Conservation (phyloP, 2,888 invertebrate species). For the Globia sparganii region DNA sequence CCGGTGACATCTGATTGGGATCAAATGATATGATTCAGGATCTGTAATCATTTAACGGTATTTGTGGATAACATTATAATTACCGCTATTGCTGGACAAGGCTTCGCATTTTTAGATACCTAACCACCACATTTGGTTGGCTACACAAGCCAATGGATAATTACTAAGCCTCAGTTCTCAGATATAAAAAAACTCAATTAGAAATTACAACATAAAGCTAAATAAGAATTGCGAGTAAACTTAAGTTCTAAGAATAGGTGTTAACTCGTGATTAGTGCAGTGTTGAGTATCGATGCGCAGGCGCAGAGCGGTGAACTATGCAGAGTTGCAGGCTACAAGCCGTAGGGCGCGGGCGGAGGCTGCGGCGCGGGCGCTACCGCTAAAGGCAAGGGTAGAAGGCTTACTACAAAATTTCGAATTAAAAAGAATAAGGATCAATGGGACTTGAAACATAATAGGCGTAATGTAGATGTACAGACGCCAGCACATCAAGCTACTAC, state of each 20-base stretch:
- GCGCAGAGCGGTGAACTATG: constrained; percentile 78
- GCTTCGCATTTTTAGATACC: neutral
- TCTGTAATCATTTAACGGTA: constrained; percentile 13
- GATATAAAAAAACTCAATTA: constrained; percentile 20
- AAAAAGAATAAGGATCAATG: neutral
- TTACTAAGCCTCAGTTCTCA: neutral
- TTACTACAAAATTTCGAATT: neutral
- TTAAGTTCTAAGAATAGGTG: constrained; percentile 64
- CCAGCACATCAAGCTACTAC: too few relatives aligned
- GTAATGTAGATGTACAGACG: neutral
- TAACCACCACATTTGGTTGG: neutral
- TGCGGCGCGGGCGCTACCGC: constrained; percentile 56
- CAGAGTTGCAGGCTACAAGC: constrained; percentile 68
- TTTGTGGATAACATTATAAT: constrained; percentile 7
- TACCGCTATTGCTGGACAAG: neutral
- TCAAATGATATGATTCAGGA: constrained; percentile 29
- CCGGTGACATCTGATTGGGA: constrained; percentile 52
- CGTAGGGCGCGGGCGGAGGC: constrained; percentile 60
- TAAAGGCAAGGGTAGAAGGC: constrained; percentile 38
- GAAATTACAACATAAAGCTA: constrained; percentile 21
- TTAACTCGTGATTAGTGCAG: constrained; percentile 71
- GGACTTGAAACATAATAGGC: neutral
- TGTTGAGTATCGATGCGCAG: constrained; percentile 72
- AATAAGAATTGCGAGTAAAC: constrained; percentile 37
- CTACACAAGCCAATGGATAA: neutral